Conservation (phyloP, 37 sponge, comb jelly and placozoan genomes). For the Geodia barretti region DNA sequence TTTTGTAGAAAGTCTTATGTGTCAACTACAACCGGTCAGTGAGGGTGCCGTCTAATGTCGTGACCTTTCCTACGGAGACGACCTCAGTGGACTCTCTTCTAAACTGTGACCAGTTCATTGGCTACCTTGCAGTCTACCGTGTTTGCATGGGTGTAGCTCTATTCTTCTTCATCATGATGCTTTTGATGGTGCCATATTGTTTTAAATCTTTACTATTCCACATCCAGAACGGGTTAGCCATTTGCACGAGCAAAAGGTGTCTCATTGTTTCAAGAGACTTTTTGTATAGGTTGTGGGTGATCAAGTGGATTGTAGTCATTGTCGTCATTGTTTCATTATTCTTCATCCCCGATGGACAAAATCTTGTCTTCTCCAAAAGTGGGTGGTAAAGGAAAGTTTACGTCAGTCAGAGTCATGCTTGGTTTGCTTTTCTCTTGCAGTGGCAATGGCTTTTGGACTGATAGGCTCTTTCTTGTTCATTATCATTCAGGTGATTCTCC, state of each 20-base stretch:
- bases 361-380: constrained; percentile 70
- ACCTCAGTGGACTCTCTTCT: neutral
- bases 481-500: constrained; percentile 87
- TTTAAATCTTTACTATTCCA: constrained; percentile 89
- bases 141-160: constrained; percentile 87
- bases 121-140: constrained; percentile 91
- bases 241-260: neutral
- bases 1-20: neutral
- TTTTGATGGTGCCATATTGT: constrained; percentile 88
- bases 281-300: constrained; percentile 82
- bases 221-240: constrained; percentile 92
- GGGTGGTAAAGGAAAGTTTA: neutral
- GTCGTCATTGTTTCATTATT: constrained; percentile 83
- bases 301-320: constrained; percentile 89
- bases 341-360: constrained; percentile 78
- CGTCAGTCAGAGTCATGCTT: constrained; percentile 1
- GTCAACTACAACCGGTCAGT: neutral
- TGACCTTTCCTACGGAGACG: neutral
- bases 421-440: too few relatives aligned
- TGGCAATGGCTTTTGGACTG: constrained; percentile 71
- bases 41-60: neutral
- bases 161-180: constrained; percentile 87
- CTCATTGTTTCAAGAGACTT: neutral
- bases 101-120: constrained; percentile 53
- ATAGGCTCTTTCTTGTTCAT: constrained; percentile 91